Evolutionary conservation across 2,113 vertebrate species (phyloP).

Genomic region (Coryphaenoides rupestris): DNA sequence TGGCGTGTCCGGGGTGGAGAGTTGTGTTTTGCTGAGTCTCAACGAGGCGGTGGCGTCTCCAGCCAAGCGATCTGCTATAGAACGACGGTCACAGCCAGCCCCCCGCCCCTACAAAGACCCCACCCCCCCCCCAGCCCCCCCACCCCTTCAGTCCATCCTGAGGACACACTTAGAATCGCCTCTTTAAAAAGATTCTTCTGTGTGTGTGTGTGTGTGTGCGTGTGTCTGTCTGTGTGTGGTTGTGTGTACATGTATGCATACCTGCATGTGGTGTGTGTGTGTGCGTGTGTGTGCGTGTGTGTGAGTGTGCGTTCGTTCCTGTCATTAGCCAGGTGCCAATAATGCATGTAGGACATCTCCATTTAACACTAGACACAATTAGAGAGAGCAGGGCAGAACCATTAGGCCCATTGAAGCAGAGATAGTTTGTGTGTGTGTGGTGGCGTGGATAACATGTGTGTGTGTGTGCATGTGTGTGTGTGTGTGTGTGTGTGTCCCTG

Average conservation of each 20-base stretch:
- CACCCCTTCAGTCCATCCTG: conserved; percentile 45
- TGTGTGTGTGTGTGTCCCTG: background rate
- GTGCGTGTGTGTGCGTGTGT: conserved; percentile 6
- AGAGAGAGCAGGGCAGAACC: too few relatives aligned
- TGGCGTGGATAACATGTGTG: too few relatives aligned
- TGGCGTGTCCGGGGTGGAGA: background rate
- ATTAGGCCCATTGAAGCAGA: too few relatives aligned
- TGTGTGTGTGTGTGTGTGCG: conserved; percentile 10
- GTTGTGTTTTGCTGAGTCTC: conserved; percentile 20
- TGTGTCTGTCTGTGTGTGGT: too few relatives aligned
- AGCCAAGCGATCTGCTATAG: background rate
- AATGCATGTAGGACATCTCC: too few relatives aligned
- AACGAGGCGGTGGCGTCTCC: conserved; percentile 19
- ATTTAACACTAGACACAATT: too few relatives aligned
- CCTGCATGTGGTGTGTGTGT: conserved; percentile 23
- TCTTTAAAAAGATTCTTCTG: background rate
- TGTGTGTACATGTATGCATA: too few relatives aligned
- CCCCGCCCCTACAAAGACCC: conserved; percentile 6
- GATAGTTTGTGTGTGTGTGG: background rate
- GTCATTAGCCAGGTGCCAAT: too few relatives aligned
- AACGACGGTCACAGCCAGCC: conserved; percentile 37
- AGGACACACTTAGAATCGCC: conserved; percentile 1
- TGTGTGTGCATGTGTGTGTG: conserved; percentile 17
- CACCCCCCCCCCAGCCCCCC: too few relatives aligned
- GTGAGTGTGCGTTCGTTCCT: too few relatives aligned